Percentiles rank a stretch among this genome's conserved stretches.
Evolutionary conservation across 1,140 invertebrate species (phyloP).

Genomic region (Bradysia coprophila): DNA sequence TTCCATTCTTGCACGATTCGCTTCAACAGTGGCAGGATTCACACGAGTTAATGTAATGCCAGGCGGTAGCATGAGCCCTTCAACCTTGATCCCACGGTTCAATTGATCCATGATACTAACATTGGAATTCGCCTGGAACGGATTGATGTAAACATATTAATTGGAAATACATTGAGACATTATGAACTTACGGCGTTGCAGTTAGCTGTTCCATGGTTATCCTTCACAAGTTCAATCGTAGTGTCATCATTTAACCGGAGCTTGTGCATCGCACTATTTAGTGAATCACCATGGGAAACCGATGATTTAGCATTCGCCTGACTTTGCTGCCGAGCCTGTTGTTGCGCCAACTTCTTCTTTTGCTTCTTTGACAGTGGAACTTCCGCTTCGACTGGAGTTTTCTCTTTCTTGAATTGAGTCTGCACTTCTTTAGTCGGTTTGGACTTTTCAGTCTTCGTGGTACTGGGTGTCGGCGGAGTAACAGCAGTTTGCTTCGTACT

Average conservation of each 20-base stretch:
- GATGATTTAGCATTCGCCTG: not conserved
- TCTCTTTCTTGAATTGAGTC: slow-evolving; percentile 12
- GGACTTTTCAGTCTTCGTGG: too few relatives aligned
- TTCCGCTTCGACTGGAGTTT: too few relatives aligned
- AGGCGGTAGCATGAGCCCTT: slow-evolving; percentile 53
- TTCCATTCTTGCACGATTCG: slow-evolving; percentile 19
- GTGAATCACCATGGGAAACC: not conserved
- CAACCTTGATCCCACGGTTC: slow-evolving; percentile 37
- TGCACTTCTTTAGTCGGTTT: too few relatives aligned
- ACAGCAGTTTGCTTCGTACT: too few relatives aligned
- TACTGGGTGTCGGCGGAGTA: too few relatives aligned
- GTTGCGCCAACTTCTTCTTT: slow-evolving; percentile 8
- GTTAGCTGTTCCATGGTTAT: not conserved
- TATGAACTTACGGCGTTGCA: not conserved
- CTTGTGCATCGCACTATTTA: not conserved
- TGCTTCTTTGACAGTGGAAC: slow-evolving; percentile 3
- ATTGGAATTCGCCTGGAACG: slow-evolving; percentile 6
- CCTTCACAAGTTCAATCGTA: not conserved
- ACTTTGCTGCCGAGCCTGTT: not conserved
- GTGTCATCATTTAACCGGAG: not conserved
- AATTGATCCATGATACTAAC: slow-evolving; percentile 37
- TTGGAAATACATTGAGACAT: not conserved
- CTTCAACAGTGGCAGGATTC: slow-evolving; percentile 30
- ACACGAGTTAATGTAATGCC: slow-evolving; percentile 71
- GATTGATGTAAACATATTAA: not conserved